phyloP scores from a whole-genome alignment of 2,113 vertebrate species.

The Probosciger aterrimus region DNA sequence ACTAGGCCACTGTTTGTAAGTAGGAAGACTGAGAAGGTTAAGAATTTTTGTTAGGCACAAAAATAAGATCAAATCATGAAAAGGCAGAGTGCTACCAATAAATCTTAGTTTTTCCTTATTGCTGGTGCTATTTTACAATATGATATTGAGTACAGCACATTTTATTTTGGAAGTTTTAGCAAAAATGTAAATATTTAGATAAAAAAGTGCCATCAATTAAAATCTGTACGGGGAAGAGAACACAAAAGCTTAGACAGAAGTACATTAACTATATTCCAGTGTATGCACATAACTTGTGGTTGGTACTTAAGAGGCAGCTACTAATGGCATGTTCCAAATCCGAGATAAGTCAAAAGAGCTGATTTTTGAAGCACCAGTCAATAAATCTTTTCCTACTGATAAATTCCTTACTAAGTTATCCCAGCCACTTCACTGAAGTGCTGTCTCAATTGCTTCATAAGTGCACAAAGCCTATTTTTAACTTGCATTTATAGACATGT shows the following conservation, averaged over 20 bases:
- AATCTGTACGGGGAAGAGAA: background rate
- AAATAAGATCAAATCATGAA: background rate
- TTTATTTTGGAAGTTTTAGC: background rate
- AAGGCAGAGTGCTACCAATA: background rate
- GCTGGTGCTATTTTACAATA: background rate
- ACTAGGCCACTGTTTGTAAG: background rate
- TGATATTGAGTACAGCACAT: background rate
- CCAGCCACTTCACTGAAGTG: background rate
- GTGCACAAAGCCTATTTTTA: background rate
- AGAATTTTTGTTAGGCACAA: background rate
- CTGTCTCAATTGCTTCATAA: constrained; percentile 1
- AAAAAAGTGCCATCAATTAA: background rate
- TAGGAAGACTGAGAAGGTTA: background rate
- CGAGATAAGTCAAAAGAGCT: background rate
- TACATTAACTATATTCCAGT: background rate
- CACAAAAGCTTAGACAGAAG: background rate
- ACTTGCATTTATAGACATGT: background rate
- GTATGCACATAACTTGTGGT: background rate
- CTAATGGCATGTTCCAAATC: background rate
- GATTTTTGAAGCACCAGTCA: background rate
- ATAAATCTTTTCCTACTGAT: background rate
- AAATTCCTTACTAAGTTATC: background rate
- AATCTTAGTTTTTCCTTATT: background rate
- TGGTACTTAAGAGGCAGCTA: background rate
- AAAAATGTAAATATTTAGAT: background rate